A percentile compares a stretch with the other conserved stretches of the same genome.
Conservation (phyloP, 2,797 vertebrate genomes). For the Coreius guichenoti region DNA sequence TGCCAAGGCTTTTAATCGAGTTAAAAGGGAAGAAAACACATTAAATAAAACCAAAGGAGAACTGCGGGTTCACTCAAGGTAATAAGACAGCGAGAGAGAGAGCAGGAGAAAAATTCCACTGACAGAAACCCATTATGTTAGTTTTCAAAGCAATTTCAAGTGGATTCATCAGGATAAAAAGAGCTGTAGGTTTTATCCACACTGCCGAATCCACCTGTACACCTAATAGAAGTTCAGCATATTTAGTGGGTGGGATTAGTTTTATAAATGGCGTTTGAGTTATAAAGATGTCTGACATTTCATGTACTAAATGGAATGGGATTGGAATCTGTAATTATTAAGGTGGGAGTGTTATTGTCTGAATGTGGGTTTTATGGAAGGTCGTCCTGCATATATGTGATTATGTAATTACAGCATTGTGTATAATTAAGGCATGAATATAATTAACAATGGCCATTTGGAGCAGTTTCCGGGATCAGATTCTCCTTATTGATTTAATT, state of each 20-base stretch:
- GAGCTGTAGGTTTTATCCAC: constrained; percentile 32
- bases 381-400: neutral
- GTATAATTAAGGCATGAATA: neutral
- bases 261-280: constrained; percentile 8
- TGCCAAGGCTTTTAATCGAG: constrained; percentile 51
- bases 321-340: neutral
- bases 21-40: constrained; percentile 44
- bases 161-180: constrained; percentile 51
- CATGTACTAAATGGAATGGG: neutral
- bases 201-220: neutral
- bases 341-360: neutral
- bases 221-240: neutral
- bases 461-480: neutral
- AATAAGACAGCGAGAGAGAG: constrained; percentile 21
- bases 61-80: constrained; percentile 46
- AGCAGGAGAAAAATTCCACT: neutral
- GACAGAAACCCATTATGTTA: constrained; percentile 53
- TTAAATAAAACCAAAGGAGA: constrained; percentile 46
- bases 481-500: neutral
- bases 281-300: constrained; percentile 1
- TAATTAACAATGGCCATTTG: neutral
- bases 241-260: constrained; percentile 1
- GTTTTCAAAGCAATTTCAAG: constrained; percentile 44
- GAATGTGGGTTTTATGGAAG: neutral
- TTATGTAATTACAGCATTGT: neutral